These are phyloP conservation scores for Drosophila pallidifrons DNA, from an alignment of 1,140 invertebrate genomes.

Conservation along the genomic window DNA sequence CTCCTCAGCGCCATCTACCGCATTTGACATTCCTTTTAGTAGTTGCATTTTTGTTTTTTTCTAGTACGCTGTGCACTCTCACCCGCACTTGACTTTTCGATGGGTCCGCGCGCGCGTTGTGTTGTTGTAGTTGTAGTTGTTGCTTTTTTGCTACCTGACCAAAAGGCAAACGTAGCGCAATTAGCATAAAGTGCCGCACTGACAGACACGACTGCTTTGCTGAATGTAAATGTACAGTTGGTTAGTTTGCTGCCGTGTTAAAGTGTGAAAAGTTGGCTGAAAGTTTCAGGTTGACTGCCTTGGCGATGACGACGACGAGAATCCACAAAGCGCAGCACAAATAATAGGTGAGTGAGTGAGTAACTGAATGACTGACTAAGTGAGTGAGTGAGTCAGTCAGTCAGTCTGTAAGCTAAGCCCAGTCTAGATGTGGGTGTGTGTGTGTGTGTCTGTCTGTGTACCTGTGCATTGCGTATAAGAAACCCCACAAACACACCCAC, in stretches of 20 bases:
- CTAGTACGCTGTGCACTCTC: neutral
- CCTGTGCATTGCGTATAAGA: conserved; percentile 42
- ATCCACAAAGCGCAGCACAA: conserved; percentile 20
- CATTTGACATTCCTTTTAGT: neutral
- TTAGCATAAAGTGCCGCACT: conserved; percentile 75
- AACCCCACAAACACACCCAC: conserved; percentile 11
- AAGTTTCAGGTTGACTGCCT: conserved; percentile 66
- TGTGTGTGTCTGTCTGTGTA: conserved; percentile 2
- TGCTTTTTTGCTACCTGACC: conserved; percentile 52
- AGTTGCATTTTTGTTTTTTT: neutral
- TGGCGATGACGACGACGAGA: conserved; percentile 23
- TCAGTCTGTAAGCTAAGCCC: conserved; percentile 23
- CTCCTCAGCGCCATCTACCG: neutral
- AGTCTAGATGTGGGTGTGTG: conserved; percentile 2
- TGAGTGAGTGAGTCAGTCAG: conserved; percentile 16
- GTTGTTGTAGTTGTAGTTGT: no score
- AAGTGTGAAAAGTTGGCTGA: conserved; percentile 77
- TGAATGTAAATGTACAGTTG: conserved; percentile 24
- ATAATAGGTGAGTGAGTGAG: conserved; percentile 26
- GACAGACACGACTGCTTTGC: conserved; percentile 37
- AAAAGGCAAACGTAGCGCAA: conserved; percentile 76
- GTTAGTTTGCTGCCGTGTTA: conserved; percentile 46
- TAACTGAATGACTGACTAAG: conserved; percentile 16
- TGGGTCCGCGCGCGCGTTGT: conserved; percentile 25
- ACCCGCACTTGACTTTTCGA: conserved; percentile 61